phyloP scores from a whole-genome alignment of 2,113 vertebrate species.

The Cnemophilus loriae region DNA sequence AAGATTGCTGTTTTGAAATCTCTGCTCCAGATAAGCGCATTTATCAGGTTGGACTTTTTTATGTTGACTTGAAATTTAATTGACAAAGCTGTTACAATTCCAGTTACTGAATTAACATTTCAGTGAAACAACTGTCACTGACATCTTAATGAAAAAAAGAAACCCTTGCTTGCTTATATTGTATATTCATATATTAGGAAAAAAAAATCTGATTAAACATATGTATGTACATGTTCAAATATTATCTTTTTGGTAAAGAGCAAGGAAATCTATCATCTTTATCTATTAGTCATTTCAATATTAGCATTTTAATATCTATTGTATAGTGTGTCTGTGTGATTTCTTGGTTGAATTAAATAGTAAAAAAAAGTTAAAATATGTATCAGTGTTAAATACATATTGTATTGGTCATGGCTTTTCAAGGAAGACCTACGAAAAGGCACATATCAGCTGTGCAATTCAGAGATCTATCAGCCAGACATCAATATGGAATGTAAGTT shows the following conservation, averaged over 20 bases:
- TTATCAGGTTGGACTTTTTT: slow-evolving; percentile 86
- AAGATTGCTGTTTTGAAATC: slow-evolving; percentile 97
- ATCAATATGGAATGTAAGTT: slow-evolving; percentile 81
- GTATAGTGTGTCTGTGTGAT: slow-evolving; percentile 51
- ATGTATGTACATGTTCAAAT: slow-evolving; percentile 51
- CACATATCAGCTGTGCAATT: slow-evolving; percentile 66
- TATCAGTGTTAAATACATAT: slow-evolving; percentile 59
- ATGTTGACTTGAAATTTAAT: slow-evolving; percentile 72
- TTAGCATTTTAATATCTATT: slow-evolving; percentile 65
- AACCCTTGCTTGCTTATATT: slow-evolving; percentile 19
- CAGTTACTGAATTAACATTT: slow-evolving; percentile 72
- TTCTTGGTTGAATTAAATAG: slow-evolving; percentile 62
- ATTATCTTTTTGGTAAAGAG: slow-evolving; percentile 57
- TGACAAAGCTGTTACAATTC: slow-evolving; percentile 72
- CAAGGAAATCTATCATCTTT: slow-evolving; percentile 57
- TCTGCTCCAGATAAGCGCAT: slow-evolving; percentile 90
- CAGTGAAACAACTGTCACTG: slow-evolving; percentile 63
- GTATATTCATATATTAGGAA: slow-evolving; percentile 27
- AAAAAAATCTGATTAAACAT: slow-evolving; percentile 19
- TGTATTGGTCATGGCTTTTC: slow-evolving; percentile 59
- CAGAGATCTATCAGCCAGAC: slow-evolving; percentile 73
- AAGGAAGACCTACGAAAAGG: slow-evolving; percentile 63
- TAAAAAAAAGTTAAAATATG: slow-evolving; percentile 55
- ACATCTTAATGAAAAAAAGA: slow-evolving; percentile 48
- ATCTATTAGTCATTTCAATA: slow-evolving; percentile 57